Evolutionary conservation across 2,888 invertebrate genomes (phyloP), one percentile per base, ranked within the genome.

Genomic region (Apodemia hepburni): DNA sequence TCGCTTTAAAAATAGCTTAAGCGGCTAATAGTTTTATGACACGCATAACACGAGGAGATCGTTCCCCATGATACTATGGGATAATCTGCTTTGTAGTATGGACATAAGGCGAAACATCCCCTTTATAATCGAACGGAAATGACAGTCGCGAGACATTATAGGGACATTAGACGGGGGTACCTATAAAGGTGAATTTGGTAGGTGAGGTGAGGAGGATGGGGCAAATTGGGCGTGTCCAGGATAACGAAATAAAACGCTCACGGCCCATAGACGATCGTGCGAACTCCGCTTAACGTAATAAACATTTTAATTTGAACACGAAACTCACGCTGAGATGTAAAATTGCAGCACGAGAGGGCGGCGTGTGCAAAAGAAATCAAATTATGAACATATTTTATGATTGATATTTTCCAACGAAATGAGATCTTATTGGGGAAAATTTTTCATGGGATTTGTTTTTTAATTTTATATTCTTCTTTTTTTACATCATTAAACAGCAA

Each of bases 1-100:
- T 79, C 86, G 79, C 83, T 85, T 87, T 83, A 78, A 85, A 81
- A 86, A 90, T 82, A 89, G 84, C 87, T 86, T 87, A 90, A 85
- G 83, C 86, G 85, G 80, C 86, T 91, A 91, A 91, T 91, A 90
- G 90, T 89, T 90, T 87, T 88, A 87, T 89, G 87, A 87, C 90
- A 91, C 90, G 90, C 90, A 90, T 88, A 81, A 47, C 47, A 47
- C 75, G 73, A 73, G 71, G 75, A 77, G 79, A 81, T 78, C 69
- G 71, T 69, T 73, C 64, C 59, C 62, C 59, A 51, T 8, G 29
- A 66, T 59, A 62, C 35, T 57, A 60, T 62, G 58, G 70, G 61
- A 84, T 76, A 76, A 66, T 80, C 69, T 68, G 68, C 80, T 79
- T 75, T 88, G 80, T 73, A 62, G 15, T 65, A 35, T 65, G 8